Base-by-base conservation (phyloP, 2,113 vertebrate genomes). In the Nicator chloris region DNA sequence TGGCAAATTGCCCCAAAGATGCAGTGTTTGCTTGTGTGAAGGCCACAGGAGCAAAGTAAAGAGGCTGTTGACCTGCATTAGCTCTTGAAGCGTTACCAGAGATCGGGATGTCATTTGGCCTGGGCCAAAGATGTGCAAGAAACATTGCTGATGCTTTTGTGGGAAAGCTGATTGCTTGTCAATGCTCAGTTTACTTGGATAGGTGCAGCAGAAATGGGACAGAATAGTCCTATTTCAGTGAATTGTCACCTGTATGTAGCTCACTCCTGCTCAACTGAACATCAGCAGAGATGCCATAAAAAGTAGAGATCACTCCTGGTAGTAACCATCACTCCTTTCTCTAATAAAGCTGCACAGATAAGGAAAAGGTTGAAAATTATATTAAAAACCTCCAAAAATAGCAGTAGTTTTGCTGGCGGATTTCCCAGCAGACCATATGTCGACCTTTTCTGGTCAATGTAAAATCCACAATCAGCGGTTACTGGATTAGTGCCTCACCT, bases 361-460 rank as follows among this genome's bases (percentile, higher is more conserved):
- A 82, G 47, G 60, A 83, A 54, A 92, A 93, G 68, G 47, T 75
- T 92, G 86, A 70, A 63, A 86, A 88, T 81, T 66, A 7, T 84
- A 83, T 96, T 94, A 94, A 92, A 94, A 93, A 30, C 45, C 66
- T 70, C 56, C 3, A 47, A 78, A 95, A 90, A 73, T 47, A 81
- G 68, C 68, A 75, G 64, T 81, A 56, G 35, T 94, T 86, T 47
- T 86, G 26, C 65, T 97, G 96, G 95, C 86, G 1, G 86, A 51
- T 92, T 88, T 95, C 91, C 92, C 76, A 63, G 88, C 44, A 81
- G 64, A 86, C 91, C 92, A 94, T 92, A 95, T 95, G 95, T 78
- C 1, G 4, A 86, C 94, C 88, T 94, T 83, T 88, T 68, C 82
- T 86, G 92, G 92, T 93, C 96, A 92, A 31, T 81, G 72, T 71